phyloP scores from a whole-genome alignment of 1,140 invertebrate genomes.

The Anoplolepis gracilipes region DNA sequence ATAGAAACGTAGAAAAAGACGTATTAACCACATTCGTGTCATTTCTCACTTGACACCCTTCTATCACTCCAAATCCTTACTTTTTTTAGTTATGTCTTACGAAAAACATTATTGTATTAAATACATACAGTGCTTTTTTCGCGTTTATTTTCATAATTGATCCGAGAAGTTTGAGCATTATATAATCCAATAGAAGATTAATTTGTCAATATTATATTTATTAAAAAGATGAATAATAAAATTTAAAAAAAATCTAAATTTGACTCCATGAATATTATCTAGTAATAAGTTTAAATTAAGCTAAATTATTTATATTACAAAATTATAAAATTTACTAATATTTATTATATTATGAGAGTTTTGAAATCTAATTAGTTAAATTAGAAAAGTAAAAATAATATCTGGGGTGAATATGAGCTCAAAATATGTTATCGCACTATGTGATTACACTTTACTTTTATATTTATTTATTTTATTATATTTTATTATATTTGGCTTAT shows the following conservation, averaged over 20 bases:
- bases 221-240: slow-evolving; percentile 18
- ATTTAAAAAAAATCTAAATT: neutral
- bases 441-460: neutral
- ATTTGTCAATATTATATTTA: slow-evolving; percentile 11
- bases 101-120: neutral
- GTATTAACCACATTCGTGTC: slow-evolving; percentile 80
- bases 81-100: neutral
- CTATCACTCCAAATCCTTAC: too few species aligned
- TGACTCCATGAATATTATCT: neutral
- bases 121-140: neutral
- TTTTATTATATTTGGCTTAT: neutral
- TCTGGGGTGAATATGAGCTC: too few species aligned
- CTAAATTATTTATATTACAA: too few species aligned
- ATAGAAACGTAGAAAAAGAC: slow-evolving; percentile 88
- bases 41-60: slow-evolving; percentile 53
- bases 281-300: neutral
- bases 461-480: neutral
- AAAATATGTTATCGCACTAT: neutral
- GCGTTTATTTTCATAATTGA: neutral
- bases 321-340: too few species aligned
- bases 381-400: too few species aligned
- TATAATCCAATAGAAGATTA: neutral
- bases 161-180: neutral
- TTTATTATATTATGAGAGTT: too few species aligned
- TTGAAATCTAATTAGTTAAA: too few species aligned